Evolutionary conservation across 2,113 vertebrate species (phyloP).

Genomic region (Tenrec ecaudatus): DNA sequence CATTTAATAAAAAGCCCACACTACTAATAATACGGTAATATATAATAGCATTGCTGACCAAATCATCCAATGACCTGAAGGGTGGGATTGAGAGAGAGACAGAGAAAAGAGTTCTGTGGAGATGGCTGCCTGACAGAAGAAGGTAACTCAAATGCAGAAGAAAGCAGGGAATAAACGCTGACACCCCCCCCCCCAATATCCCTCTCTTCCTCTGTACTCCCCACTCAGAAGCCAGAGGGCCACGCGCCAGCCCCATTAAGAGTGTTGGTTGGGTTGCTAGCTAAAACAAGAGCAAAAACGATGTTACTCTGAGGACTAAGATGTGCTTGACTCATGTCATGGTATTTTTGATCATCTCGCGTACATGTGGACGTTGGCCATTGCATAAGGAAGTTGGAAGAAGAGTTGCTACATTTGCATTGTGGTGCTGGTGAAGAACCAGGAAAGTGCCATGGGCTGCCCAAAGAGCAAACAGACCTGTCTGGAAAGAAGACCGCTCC

Average conservation of each 20-base stretch:
- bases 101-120: not conserved
- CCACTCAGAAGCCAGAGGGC: not conserved
- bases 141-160: not conserved
- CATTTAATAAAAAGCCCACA: slow-evolving; percentile 44
- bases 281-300: not conserved
- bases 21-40: slow-evolving; percentile 13
- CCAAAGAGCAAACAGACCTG: too few species aligned
- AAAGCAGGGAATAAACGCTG: not conserved
- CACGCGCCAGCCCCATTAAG: not conserved
- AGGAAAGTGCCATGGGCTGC: too few species aligned
- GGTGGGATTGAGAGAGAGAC: not conserved
- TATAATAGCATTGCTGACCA: not conserved
- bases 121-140: not conserved
- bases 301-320: too few species aligned
- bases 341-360: too few species aligned
- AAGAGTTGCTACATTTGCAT: too few species aligned
- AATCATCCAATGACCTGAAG: not conserved
- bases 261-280: not conserved
- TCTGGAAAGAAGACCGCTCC: too few species aligned
- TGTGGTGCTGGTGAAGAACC: too few species aligned
- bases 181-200: not conserved
- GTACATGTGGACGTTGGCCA: too few species aligned
- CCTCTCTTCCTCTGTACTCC: not conserved
- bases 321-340: too few species aligned
- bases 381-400: too few species aligned